Percentiles rank a stretch among this genome's conserved stretches.
These are phyloP conservation scores for Latrodectus elegans DNA, from an alignment of 2,888 invertebrate species.

Conservation along the genomic window DNA sequence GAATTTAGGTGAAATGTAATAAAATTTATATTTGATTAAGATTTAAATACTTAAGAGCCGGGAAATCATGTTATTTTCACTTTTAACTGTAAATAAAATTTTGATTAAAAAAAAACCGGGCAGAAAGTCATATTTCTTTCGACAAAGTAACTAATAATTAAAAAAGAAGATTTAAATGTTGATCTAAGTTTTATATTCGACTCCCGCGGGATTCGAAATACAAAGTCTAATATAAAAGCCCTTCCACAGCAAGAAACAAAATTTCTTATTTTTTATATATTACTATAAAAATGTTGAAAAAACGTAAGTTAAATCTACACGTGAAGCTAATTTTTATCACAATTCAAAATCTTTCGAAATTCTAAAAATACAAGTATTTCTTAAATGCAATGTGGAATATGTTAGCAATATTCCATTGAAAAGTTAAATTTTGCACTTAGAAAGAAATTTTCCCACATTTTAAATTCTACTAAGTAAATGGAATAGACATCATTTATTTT, in stretches of 20 bases:
- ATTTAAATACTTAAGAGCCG: no score
- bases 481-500: slow-evolving; percentile 16
- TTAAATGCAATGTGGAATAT: slow-evolving; percentile 58
- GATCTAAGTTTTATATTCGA: slow-evolving; percentile 26
- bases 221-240: slow-evolving; percentile 59
- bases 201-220: slow-evolving; percentile 33
- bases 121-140: no score
- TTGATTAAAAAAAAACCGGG: no score
- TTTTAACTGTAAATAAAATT: no score
- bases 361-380: slow-evolving; percentile 29
- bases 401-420: slow-evolving; percentile 54
- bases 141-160: not conserved
- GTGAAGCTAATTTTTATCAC: slow-evolving; percentile 40
- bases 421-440: slow-evolving; percentile 29
- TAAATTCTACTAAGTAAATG: slow-evolving; percentile 1
- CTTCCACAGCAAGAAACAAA: slow-evolving; percentile 12
- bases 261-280: slow-evolving; percentile 50
- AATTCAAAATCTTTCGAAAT: slow-evolving; percentile 42
- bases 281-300: slow-evolving; percentile 43
- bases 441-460: not conserved
- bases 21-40: no score
- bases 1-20: no score
- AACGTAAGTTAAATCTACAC: slow-evolving; percentile 30
- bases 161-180: slow-evolving; percentile 10
- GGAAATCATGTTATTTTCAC: no score